Percentiles rank a stretch among this genome's conserved stretches.
Conservation (phyloP, 2,888 invertebrate genomes). For the Mesorhabditis belari region DNA sequence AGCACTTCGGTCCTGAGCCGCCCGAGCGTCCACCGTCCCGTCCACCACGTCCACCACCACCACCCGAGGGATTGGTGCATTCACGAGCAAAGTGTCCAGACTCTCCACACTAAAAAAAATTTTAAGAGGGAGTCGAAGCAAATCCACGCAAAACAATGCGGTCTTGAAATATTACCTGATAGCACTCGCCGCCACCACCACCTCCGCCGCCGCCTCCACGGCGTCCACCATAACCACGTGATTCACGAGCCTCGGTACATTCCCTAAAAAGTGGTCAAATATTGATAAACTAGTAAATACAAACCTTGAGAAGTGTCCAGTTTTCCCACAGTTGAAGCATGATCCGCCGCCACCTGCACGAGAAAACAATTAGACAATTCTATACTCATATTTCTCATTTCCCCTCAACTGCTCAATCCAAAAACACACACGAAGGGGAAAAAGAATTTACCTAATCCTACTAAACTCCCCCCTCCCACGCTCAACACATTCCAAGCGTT, state of each 20-base stretch:
- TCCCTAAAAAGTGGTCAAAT: too few relatives aligned
- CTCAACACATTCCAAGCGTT: slow-evolving; percentile 25
- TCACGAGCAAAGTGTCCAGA: slow-evolving; percentile 48
- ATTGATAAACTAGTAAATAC: too few relatives aligned
- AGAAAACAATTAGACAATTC: too few relatives aligned
- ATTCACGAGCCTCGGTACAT: slow-evolving; percentile 7
- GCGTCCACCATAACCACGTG: slow-evolving; percentile 13
- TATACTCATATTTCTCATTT: slow-evolving; percentile 10
- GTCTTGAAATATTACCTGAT: too few relatives aligned
- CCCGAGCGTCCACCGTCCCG: slow-evolving; percentile 18
- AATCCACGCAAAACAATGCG: too few relatives aligned
- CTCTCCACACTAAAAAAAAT: slow-evolving; percentile 26
- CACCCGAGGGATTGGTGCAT: slow-evolving; percentile 28
- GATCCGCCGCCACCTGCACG: too few relatives aligned
- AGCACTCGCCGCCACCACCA: too few relatives aligned
- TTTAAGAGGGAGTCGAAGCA: slow-evolving; percentile 3
- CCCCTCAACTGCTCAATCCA: slow-evolving; percentile 9
- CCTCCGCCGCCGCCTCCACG: not conserved
- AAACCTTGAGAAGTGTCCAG: too few relatives aligned
- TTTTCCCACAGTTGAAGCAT: slow-evolving; percentile 1
- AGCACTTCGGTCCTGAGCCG: slow-evolving; percentile 31
- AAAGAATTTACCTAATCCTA: slow-evolving; percentile 21
- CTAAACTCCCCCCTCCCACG: slow-evolving; percentile 20
- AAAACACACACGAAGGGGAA: slow-evolving; percentile 11
- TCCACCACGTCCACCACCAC: slow-evolving; percentile 15